These are phyloP conservation scores for Cecropterus lyciades DNA, from an alignment of 1,140 invertebrate species.

Conservation along the genomic window DNA sequence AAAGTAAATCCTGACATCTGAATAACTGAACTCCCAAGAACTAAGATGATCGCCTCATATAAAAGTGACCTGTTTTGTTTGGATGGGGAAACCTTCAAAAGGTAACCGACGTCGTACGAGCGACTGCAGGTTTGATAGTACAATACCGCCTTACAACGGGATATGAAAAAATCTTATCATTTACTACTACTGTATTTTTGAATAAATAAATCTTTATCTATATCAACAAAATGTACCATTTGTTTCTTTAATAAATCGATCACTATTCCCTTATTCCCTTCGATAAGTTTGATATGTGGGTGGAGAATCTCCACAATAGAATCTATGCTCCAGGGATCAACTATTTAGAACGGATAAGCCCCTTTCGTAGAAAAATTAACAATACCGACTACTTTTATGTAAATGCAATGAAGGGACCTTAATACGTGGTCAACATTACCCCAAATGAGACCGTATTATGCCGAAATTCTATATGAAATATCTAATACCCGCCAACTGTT, in stretches of 20 bases:
- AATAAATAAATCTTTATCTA: no score
- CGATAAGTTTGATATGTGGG: slow-evolving; percentile 52
- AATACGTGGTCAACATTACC: slow-evolving; percentile 53
- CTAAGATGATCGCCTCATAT: no score
- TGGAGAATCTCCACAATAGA: slow-evolving; percentile 60
- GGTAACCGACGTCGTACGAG: no score
- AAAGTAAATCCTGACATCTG: no score
- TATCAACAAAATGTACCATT: not conserved
- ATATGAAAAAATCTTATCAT: no score
- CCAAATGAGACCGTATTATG: slow-evolving; percentile 46
- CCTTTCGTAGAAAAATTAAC: slow-evolving; percentile 76
- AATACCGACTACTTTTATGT: slow-evolving; percentile 72
- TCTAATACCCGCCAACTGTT: slow-evolving; percentile 59
- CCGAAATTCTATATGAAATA: slow-evolving; percentile 37
- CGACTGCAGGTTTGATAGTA: no score
- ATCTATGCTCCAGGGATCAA: slow-evolving; percentile 69
- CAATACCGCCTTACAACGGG: no score
- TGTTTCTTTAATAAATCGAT: not conserved
- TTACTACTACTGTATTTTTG: no score
- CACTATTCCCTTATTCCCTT: slow-evolving; percentile 22
- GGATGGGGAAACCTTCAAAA: no score
- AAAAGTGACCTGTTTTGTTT: no score
- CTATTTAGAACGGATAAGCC: slow-evolving; percentile 76
- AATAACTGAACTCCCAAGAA: no score
- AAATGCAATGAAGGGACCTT: slow-evolving; percentile 71